Percentiles rank a stretch among this genome's conserved stretches.
Conservation (phyloP, 1,140 invertebrate species). For the Neelides sp. region DNA sequence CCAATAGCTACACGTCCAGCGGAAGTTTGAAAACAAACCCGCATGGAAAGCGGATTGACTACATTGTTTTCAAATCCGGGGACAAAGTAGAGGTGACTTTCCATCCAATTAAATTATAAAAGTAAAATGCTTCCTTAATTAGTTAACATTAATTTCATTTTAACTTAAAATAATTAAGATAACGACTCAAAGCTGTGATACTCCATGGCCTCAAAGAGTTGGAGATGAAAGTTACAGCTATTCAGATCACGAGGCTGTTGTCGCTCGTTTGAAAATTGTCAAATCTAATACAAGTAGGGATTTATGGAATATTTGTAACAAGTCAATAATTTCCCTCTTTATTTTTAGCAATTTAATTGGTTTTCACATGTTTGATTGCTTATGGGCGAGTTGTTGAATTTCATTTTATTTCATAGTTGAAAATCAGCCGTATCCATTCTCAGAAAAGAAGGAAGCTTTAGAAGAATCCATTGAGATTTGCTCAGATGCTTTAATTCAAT, state of each 20-base stretch:
- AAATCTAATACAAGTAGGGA: constrained; percentile 32
- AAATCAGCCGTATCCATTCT: background rate
- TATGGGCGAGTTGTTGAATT: background rate
- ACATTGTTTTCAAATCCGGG: constrained; percentile 61
- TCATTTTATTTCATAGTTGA: constrained; percentile 6
- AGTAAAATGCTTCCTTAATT: constrained; percentile 17
- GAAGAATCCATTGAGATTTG: constrained; percentile 27
- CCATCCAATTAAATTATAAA: no score
- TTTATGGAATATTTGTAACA: background rate
- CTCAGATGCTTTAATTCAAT: constrained; percentile 18
- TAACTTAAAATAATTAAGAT: constrained; percentile 36
- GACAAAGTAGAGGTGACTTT: constrained; percentile 38
- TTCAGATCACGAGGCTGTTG: constrained; percentile 86
- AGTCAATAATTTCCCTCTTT: background rate
- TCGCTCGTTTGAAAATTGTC: constrained; percentile 44
- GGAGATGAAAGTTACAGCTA: constrained; percentile 60
- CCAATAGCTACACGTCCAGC: constrained; percentile 64
- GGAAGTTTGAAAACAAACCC: constrained; percentile 45
- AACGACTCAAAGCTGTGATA: constrained; percentile 47
- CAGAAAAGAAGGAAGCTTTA: constrained; percentile 15
- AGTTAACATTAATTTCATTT: constrained; percentile 21
- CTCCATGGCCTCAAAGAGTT: constrained; percentile 59
- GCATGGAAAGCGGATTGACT: constrained; percentile 77
- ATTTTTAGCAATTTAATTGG: background rate
- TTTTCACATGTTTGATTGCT: background rate